A percentile compares a stretch with the other conserved stretches of the same genome.
Evolutionary conservation across 2,888 invertebrate species (phyloP).

Genomic region (Eristalinus aeneus): DNA sequence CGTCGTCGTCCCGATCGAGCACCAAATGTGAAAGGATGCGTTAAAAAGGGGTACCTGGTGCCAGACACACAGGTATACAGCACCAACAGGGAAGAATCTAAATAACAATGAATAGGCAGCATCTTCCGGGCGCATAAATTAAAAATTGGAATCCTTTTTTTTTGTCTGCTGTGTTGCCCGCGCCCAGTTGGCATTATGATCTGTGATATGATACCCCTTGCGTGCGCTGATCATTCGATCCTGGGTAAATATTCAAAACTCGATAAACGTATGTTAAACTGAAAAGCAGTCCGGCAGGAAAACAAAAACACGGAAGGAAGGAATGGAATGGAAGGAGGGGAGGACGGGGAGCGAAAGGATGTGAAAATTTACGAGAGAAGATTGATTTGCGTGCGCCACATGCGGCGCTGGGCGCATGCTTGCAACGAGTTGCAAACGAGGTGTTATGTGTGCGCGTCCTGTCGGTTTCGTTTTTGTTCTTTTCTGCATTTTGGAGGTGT

Average conservation of each 20-base stretch:
- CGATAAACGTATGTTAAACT: conserved; percentile 23
- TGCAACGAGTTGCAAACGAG: background rate
- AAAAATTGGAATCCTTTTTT: conserved; percentile 61
- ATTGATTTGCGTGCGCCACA: conserved; percentile 64
- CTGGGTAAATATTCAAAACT: conserved; percentile 53
- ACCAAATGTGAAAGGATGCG: conserved; percentile 54
- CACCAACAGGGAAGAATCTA: conserved; percentile 45
- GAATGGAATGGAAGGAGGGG: too few species aligned
- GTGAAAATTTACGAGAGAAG: conserved; percentile 36
- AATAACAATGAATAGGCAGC: conserved; percentile 67
- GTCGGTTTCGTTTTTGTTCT: background rate
- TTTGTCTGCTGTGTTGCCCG: conserved; percentile 41
- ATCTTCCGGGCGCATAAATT: conserved; percentile 68
- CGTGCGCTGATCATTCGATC: conserved; percentile 47
- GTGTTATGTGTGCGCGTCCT: background rate
- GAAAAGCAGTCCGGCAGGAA: background rate
- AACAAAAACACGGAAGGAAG: conserved; percentile 4
- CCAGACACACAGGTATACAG: conserved; percentile 23
- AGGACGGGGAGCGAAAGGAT: conserved; percentile 45
- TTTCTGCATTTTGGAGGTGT: conserved; percentile 35
- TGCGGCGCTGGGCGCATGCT: conserved; percentile 41
- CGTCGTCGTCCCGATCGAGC: too few species aligned
- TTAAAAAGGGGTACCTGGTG: conserved; percentile 31
- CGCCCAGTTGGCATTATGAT: conserved; percentile 52
- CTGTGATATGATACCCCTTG: conserved; percentile 54